Percentiles rank a stretch among this genome's conserved stretches.
phyloP scores from a whole-genome alignment of 2,888 invertebrate genomes.

The Germaria angustata region DNA sequence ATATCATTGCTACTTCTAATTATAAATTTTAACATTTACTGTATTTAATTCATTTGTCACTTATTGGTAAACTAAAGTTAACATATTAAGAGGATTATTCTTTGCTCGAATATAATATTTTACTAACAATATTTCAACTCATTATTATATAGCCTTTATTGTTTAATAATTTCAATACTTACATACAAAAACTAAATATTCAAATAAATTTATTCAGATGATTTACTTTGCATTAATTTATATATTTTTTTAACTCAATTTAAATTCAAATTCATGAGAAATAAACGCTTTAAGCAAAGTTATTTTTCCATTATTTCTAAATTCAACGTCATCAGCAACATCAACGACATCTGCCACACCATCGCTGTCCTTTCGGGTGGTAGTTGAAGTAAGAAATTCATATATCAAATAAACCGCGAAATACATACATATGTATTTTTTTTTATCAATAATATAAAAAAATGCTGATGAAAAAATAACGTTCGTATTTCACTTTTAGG shows the following conservation, averaged over 20 bases:
- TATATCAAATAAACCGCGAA: slow-evolving; percentile 51
- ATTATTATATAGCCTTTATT: not conserved
- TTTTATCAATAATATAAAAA: slow-evolving; percentile 33
- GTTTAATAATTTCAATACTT: not conserved
- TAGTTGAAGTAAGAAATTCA: not conserved
- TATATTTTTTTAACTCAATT: slow-evolving; percentile 52
- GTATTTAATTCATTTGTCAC: not conserved
- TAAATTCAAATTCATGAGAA: slow-evolving; percentile 61
- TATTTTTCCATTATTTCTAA: slow-evolving; percentile 79
- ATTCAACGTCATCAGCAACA: slow-evolving; percentile 62
- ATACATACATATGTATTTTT: too few relatives aligned
- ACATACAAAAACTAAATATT: not conserved
- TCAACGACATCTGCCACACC: not conserved
- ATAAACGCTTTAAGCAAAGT: slow-evolving; percentile 76
- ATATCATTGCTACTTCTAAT: slow-evolving; percentile 11
- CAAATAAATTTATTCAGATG: slow-evolving; percentile 3
- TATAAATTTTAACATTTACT: slow-evolving; percentile 43
- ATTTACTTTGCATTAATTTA: not conserved
- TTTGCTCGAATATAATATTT: not conserved
- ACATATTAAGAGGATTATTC: slow-evolving; percentile 43
- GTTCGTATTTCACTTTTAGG: not conserved
- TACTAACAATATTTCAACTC: not conserved
- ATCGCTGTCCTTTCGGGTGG: not conserved
- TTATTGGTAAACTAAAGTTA: slow-evolving; percentile 46
- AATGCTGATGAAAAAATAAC: not conserved